Evolutionary conservation across 2,113 vertebrate species (phyloP), one percentile per base, ranked within the genome.

Genomic region (Geococcyx californianus): DNA sequence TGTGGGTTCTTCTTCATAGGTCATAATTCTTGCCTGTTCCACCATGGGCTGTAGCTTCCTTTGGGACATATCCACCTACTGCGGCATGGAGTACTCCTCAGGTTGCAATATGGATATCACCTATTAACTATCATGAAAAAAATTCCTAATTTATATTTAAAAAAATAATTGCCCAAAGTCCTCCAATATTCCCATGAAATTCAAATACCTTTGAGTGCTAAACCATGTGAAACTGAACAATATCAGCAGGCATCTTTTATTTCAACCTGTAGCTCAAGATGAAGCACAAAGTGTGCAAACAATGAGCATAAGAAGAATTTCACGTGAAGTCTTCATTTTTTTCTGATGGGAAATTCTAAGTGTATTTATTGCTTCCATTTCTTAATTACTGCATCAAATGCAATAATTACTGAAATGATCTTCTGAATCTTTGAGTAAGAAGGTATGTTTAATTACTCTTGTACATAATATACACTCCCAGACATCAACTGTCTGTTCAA

Each of bases 351-450:
- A 90, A 68, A 60, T 51, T 87, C 26, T 82, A 63, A 63, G 34
- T 47, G 9, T 5, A 38, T 67, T 79, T 67, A 67, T 70, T 74
- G 8, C 19, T 68, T 72, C 55, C 10, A 10, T 83, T 86, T 77
- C 55, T 51, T 74, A 70, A 93, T 77, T 83, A 81, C 8, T 55
- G 8, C 5, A 59, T 77, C 45, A 90, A 90, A 74, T 42, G n/a
- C n/a, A n/a, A n/a, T n/a, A n/a, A n/a, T n/a, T n/a, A 49, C 51
- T 86, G 21, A 49, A 49, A 77, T 29, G 10, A 38, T 62, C 34
- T 91, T 91, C 70, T 90, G 34, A 90, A 77, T 77, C 72, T 89
- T 55, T 56, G 20, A 60, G 88, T 86, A 88, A 96, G 40, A 80
- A 74, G 78, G 77, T 88, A 90, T 3, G 6, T 28, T 69, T 88